Evolutionary conservation across 2,797 vertebrate genomes (phyloP).

Genomic region (Mus caroli): DNA sequence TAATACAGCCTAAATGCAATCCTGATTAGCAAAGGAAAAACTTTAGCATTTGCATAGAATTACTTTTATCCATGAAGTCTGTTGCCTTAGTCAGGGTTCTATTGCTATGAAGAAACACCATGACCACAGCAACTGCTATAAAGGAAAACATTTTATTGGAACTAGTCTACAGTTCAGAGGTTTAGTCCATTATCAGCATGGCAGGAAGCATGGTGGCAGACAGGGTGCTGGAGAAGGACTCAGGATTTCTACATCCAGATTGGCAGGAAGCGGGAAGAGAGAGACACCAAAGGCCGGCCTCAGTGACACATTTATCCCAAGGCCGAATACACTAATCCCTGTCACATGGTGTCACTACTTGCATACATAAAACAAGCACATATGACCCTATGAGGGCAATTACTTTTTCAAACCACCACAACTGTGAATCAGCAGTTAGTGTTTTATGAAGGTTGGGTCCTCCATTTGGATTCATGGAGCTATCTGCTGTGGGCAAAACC

Average conservation of each 20-base stretch:
- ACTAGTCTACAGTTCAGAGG: not conserved
- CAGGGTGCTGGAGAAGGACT: not conserved
- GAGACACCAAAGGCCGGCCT: not conserved
- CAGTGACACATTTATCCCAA: not conserved
- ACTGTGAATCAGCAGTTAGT: not conserved
- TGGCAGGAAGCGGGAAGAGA: not conserved
- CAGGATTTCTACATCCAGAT: not conserved
- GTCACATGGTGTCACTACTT: not conserved
- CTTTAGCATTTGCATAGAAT: conserved; percentile 23
- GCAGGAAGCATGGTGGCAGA: not conserved
- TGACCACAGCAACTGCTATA: not conserved
- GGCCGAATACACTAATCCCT: not conserved
- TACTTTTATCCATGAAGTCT: not conserved
- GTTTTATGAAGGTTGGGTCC: not conserved
- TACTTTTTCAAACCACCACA: too few relatives aligned
- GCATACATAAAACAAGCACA: not conserved
- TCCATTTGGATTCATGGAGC: not conserved
- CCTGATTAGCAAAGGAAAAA: not conserved
- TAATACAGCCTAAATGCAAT: not conserved
- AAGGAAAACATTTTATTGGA: not conserved
- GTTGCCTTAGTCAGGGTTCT: not conserved
- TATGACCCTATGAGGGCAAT: not conserved
- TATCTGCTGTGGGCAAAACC: not conserved
- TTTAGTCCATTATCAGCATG: not conserved
- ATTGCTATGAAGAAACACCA: not conserved